Base-by-base conservation (phyloP, 2,113 vertebrate genomes). In the Bungarus multicinctus region DNA sequence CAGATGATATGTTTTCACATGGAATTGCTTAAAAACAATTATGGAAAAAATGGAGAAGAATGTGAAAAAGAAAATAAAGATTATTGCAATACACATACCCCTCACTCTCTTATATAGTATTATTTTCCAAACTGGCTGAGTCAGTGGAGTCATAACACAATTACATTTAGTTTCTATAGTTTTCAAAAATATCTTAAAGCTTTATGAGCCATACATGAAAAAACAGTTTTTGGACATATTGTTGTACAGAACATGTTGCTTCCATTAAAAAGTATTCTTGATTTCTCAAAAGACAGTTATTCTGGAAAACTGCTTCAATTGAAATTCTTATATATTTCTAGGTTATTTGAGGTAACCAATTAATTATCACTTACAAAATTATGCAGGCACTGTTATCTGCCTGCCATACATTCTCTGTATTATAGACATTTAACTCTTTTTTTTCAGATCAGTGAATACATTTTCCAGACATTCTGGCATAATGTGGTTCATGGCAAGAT, bases 191-290 rank as follows among this genome's bases (percentile, higher is more conserved):
- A 53, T 94, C 96, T 91, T 88, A 92, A 93, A 96, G 89, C 87
- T 81, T 94, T 27, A 34, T 85, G 88, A 96, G 60, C 69, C 92
- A 85, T 94, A 95, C 96, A 89, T 95, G 94, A 93, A 89, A 94
- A 95, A 96, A 96, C 85, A 96, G 88, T 95, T 91, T 97, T 97
- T 94, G 69, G 96, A 47, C 87, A 89, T 52, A 92, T 87, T 95
- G 81, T 93, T 90, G 88, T 64, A 93, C 54, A 90, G 69, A 95
- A 91, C 89, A 47, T 57, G 64, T 85, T 95, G 39, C 89, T 45
- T 94, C 64, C 93, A 85, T 93, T 93, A 91, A 96, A 92, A 91
- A 90, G 18, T 91, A 14, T 93, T 91, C 43, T 81, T 91, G 3
- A 95, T 96, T 96, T 96, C 88, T 95, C 94, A 60, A 0, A 18